phyloP scores from a whole-genome alignment of 2,888 invertebrate genomes.

The Disparrhopalites patrizii region DNA sequence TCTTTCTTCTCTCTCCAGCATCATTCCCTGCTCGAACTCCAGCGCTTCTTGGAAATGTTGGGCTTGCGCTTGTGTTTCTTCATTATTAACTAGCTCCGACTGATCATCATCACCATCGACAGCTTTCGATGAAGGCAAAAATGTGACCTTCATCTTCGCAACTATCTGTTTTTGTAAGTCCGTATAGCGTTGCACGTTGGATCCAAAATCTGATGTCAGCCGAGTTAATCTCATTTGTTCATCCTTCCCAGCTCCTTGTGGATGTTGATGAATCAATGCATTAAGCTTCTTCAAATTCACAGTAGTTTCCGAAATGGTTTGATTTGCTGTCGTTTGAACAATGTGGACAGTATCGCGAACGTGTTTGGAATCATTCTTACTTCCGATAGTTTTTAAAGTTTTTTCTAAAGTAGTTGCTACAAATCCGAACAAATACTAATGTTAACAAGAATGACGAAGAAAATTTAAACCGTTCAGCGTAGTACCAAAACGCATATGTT shows the following conservation, averaged over 20 bases:
- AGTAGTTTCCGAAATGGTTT: constrained; percentile 67
- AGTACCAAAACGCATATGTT: too few relatives aligned
- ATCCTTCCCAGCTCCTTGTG: constrained; percentile 58
- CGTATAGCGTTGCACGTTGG: constrained; percentile 72
- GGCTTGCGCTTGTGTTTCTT: constrained; percentile 50
- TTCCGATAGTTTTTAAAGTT: constrained; percentile 70
- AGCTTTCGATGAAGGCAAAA: constrained; percentile 26
- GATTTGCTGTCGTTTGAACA: constrained; percentile 70
- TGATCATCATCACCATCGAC: constrained; percentile 47
- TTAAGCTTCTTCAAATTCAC: constrained; percentile 69
- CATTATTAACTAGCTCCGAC: constrained; percentile 49
- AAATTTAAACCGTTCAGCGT: too few relatives aligned
- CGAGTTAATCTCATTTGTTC: constrained; percentile 75
- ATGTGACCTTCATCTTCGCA: constrained; percentile 44
- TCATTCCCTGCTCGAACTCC: constrained; percentile 73
- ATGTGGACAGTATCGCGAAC: constrained; percentile 62
- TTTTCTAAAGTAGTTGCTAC: constrained; percentile 59
- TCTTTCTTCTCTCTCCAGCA: constrained; percentile 73
- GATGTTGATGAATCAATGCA: constrained; percentile 62
- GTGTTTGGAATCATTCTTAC: constrained; percentile 66
- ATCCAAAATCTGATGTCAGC: constrained; percentile 75
- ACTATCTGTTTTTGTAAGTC: constrained; percentile 69
- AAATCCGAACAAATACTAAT: constrained; percentile 5
- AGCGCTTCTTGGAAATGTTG: constrained; percentile 57
- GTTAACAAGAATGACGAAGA: too few relatives aligned